phyloP scores from a whole-genome alignment of 2,797 vertebrate species.

The Lepus oiostolus region DNA sequence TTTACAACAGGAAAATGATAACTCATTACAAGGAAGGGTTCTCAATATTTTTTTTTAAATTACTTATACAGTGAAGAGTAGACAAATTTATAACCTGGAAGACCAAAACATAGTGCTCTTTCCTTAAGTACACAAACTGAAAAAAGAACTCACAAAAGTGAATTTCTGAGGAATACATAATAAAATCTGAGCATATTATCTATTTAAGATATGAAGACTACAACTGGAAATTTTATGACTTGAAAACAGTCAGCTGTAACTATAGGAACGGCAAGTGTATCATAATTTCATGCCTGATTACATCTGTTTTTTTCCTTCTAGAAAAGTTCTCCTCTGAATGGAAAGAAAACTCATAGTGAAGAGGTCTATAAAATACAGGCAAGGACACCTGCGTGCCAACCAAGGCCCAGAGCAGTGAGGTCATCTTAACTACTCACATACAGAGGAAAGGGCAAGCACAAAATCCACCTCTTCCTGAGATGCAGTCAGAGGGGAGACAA shows the following conservation, averaged over 20 bases:
- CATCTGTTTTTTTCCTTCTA: slow-evolving; percentile 4
- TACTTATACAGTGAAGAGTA: neutral
- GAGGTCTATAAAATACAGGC: neutral
- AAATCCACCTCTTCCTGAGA: neutral
- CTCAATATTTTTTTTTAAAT: slow-evolving; percentile 54
- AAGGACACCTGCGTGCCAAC: neutral
- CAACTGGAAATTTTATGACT: slow-evolving; percentile 52
- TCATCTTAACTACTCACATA: neutral
- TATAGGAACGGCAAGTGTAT: slow-evolving; percentile 67
- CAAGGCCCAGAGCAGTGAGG: neutral
- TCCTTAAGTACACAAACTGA: slow-evolving; percentile 21
- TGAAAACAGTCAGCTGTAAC: slow-evolving; percentile 65
- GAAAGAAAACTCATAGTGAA: neutral
- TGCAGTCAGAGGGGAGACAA: neutral
- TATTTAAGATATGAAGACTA: slow-evolving; percentile 57
- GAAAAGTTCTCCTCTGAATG: slow-evolving; percentile 31
- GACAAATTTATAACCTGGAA: neutral
- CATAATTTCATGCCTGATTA: slow-evolving; percentile 63
- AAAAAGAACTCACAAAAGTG: neutral
- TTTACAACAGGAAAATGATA: slow-evolving; percentile 61
- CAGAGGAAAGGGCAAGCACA: neutral
- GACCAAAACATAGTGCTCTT: neutral
- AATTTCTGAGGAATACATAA: slow-evolving; percentile 48
- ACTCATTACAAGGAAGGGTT: slow-evolving; percentile 13
- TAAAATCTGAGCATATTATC: slow-evolving; percentile 17